Conservation (phyloP, 1,140 invertebrate species). For the Cyrtorhinus lividipennis region DNA sequence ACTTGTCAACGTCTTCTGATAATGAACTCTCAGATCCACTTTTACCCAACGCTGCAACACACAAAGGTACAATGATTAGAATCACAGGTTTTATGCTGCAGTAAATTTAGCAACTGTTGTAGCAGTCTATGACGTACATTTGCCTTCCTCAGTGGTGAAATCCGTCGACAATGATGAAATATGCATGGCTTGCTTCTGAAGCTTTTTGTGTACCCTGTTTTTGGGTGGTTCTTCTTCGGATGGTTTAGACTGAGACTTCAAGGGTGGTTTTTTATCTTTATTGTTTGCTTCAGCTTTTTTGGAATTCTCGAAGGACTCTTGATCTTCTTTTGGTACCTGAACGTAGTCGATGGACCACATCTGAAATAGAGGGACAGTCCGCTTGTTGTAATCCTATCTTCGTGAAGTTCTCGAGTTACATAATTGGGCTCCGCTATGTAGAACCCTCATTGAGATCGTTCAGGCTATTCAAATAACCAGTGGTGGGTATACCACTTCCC, state of each 20-base stretch:
- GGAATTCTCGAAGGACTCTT: conserved; percentile 15
- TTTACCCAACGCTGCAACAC: conserved; percentile 36
- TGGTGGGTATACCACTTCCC: too few relatives aligned
- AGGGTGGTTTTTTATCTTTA: background rate
- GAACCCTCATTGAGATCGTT: too few relatives aligned
- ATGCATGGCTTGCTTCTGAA: conserved; percentile 49
- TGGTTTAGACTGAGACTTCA: conserved; percentile 39
- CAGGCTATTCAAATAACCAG: too few relatives aligned
- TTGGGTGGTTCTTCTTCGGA: conserved; percentile 24
- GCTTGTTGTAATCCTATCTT: too few relatives aligned
- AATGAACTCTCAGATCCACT: conserved; percentile 74
- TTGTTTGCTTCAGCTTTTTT: conserved; percentile 12
- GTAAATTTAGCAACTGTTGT: too few relatives aligned
- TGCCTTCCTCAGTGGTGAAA: conserved; percentile 23
- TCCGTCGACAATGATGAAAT: conserved; percentile 44
- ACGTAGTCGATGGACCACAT: conserved; percentile 96
- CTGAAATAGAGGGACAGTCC: too few relatives aligned
- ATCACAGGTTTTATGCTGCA: too few relatives aligned
- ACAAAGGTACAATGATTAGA: too few relatives aligned
- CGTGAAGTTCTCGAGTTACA: too few relatives aligned
- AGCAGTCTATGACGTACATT: too few relatives aligned
- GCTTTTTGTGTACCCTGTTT: conserved; percentile 29
- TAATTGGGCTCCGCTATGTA: too few relatives aligned
- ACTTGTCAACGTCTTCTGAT: conserved; percentile 43
- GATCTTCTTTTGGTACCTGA: conserved; percentile 59